Conservation (phyloP, 1,140 invertebrate genomes). For the Diachasmimorpha longicaudata region DNA sequence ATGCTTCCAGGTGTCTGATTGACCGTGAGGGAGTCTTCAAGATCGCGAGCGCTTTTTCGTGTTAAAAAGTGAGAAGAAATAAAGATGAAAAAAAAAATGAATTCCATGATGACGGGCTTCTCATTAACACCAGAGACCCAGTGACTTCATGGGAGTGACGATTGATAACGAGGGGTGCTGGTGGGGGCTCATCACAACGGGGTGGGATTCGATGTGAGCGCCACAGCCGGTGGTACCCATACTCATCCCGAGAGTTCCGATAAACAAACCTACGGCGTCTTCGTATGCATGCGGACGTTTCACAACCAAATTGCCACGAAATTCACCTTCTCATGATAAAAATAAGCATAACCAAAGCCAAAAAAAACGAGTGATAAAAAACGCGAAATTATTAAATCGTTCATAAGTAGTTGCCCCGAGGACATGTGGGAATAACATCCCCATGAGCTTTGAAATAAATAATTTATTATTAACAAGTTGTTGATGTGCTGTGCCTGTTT, state of each 20-base stretch:
- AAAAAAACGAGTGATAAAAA: too few species aligned
- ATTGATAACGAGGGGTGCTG: neutral
- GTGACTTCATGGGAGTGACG: neutral
- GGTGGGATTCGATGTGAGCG: slow-evolving; percentile 4
- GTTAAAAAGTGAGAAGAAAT: neutral
- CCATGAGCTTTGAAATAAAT: too few species aligned
- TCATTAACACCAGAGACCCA: neutral
- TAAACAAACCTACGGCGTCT: slow-evolving; percentile 39
- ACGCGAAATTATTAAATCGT: too few species aligned
- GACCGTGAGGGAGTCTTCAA: neutral
- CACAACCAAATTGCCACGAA: neutral
- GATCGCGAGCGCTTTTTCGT: neutral
- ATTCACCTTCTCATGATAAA: neutral
- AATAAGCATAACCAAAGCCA: neutral
- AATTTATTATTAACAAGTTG: too few species aligned
- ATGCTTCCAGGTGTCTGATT: neutral
- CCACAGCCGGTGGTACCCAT: neutral
- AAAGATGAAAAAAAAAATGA: neutral
- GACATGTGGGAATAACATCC: too few species aligned
- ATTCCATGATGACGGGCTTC: neutral
- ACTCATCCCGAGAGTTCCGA: slow-evolving; percentile 20
- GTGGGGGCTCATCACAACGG: neutral
- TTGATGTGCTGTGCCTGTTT: neutral
- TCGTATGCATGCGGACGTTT: slow-evolving; percentile 25
- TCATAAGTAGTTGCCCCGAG: too few species aligned